Conservation (phyloP, 2,888 invertebrate genomes). For the Cerceris rybyensis region DNA sequence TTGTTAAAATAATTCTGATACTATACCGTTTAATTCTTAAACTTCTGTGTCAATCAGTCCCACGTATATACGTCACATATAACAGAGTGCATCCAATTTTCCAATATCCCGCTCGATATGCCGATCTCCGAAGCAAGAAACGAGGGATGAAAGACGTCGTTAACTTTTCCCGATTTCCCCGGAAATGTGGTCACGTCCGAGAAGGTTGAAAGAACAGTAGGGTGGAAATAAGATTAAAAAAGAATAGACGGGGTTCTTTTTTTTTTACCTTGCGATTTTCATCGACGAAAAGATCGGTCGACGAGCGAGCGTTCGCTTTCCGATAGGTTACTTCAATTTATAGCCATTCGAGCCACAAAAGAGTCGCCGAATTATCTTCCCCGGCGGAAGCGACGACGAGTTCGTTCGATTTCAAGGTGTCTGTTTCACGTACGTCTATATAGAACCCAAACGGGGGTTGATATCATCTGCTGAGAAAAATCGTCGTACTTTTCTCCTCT, state of each 20-base stretch:
- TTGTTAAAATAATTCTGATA: too few species aligned
- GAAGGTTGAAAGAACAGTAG: constrained; percentile 4
- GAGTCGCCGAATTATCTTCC: constrained; percentile 62
- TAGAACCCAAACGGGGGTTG: not conserved
- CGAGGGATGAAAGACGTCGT: not conserved
- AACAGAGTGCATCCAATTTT: not conserved
- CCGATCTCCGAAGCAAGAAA: not conserved
- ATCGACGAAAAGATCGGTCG: constrained; percentile 30
- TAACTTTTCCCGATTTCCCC: constrained; percentile 24
- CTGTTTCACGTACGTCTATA: constrained; percentile 20
- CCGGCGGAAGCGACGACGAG: constrained; percentile 19
- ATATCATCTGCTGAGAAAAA: constrained; percentile 29
- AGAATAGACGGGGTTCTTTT: not conserved
- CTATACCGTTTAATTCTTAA: too few species aligned
- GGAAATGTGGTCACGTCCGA: not conserved
- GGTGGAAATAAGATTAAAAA: constrained; percentile 29
- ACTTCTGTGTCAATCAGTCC: too few species aligned
- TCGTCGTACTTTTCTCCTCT: constrained; percentile 3
- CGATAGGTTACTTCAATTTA: constrained; percentile 59
- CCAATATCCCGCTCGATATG: not conserved
- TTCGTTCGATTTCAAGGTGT: not conserved
- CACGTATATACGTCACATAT: too few species aligned
- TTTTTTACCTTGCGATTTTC: constrained; percentile 20
- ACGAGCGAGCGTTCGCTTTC: constrained; percentile 25
- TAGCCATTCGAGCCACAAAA: constrained; percentile 58